These are phyloP conservation scores for Sebastes diploproa DNA, from an alignment of 2,797 vertebrate species.

Conservation along the genomic window DNA sequence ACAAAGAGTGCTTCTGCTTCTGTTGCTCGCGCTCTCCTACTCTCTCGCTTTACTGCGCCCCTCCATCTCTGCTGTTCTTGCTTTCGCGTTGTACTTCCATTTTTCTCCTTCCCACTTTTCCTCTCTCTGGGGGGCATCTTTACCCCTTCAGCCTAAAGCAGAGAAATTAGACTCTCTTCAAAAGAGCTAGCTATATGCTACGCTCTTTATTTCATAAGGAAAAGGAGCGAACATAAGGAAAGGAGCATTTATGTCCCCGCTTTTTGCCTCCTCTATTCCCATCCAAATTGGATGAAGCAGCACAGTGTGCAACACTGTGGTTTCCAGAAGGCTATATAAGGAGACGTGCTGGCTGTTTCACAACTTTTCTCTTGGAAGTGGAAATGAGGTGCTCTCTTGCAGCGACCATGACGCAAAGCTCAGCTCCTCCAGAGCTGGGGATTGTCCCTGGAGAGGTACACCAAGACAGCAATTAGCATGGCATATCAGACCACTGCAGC, in stretches of 20 bases:
- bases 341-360: conserved; percentile 64
- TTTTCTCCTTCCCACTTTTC: conserved; percentile 41
- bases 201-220: not conserved
- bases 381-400: conserved; percentile 78
- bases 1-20: conserved; percentile 73
- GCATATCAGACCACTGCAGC: conserved; percentile 68
- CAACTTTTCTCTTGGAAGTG: conserved; percentile 79
- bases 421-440: conserved; percentile 65
- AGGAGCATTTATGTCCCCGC: conserved; percentile 34
- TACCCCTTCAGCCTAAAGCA: conserved; percentile 41
- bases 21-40: conserved; percentile 38
- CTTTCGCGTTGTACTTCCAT: conserved; percentile 35
- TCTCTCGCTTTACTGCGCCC: conserved; percentile 43
- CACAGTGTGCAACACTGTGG: conserved; percentile 52
- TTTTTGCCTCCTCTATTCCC: conserved; percentile 59
- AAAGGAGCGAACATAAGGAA: conserved; percentile 36
- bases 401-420: conserved; percentile 69
- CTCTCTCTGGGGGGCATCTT: conserved; percentile 55
- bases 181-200: conserved; percentile 29
- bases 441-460: conserved; percentile 74
- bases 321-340: conserved; percentile 58
- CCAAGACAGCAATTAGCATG: conserved; percentile 81
- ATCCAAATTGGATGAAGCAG: conserved; percentile 75
- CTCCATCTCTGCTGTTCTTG: conserved; percentile 46
- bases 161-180: conserved; percentile 39